Conservation (phyloP, 2,113 vertebrate species). For the Grammomys surdaster region DNA sequence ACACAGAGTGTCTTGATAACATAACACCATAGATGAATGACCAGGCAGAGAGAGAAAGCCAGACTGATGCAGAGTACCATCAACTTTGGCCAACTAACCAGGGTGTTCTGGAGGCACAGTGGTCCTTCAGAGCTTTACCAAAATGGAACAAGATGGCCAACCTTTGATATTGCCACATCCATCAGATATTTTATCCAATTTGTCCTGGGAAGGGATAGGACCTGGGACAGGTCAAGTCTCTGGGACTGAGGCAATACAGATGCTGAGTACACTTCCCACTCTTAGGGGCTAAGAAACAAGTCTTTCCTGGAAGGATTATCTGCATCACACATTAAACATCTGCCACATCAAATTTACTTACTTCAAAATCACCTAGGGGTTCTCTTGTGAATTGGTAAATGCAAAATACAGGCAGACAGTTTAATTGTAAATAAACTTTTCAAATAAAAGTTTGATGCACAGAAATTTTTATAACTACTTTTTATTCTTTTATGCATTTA, state of each 20-base stretch:
- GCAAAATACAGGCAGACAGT: slow-evolving; percentile 8
- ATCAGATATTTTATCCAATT: neutral
- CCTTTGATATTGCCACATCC: neutral
- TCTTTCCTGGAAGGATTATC: neutral
- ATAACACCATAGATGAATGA: neutral
- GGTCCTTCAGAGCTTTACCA: neutral
- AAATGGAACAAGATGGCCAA: neutral
- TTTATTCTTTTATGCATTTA: slow-evolving; percentile 31
- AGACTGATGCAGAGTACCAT: neutral
- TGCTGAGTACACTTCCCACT: neutral
- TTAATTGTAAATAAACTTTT: slow-evolving; percentile 25
- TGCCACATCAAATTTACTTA: neutral
- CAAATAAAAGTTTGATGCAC: slow-evolving; percentile 1
- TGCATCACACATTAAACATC: neutral
- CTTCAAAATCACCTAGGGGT: neutral
- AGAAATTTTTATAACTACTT: slow-evolving; percentile 6
- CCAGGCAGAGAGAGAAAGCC: neutral
- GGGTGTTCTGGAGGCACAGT: neutral
- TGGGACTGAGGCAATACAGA: neutral
- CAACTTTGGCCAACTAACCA: neutral
- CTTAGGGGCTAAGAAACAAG: neutral
- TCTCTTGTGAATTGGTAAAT: slow-evolving; percentile 19
- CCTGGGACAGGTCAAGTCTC: neutral
- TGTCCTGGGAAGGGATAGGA: neutral
- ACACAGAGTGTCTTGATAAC: neutral